Base-by-base conservation (phyloP, 2,888 invertebrate genomes). In the Chelonus formosanus region DNA sequence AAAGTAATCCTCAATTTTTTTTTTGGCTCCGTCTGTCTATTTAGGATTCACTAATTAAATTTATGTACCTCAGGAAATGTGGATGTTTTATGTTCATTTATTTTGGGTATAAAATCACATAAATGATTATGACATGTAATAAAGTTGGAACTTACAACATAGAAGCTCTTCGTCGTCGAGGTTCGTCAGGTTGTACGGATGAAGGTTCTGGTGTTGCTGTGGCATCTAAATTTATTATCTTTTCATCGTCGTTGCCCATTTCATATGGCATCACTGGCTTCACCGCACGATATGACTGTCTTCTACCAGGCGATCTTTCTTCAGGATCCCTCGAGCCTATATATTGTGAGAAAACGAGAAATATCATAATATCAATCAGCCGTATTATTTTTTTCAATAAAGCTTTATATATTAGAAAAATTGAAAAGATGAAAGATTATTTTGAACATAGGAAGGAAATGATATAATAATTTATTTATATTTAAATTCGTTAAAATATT, bases 121-220 rank as follows among this genome's bases (percentile, higher is more conserved):
- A 6, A 40, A 40, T 5, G 4, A 40, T 40, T 40, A 40, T 40
- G 6, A 6, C 40, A 40, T 40, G 6, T 5, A 40, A 40, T 3
- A 47, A 45, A 60, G 36, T 35, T 56, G 34, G 59, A 67, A 89
- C 93, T 90, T 85, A 95, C 94, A 94, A 85, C 82, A 94, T 93
- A 52, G 94, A 94, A 70, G 93, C 93, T 63, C 94, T 88, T 76
- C 95, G 89, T 70, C 93, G 87, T 20, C 20, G 20, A 20, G 54
- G 88, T 67, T 92, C 94, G 69, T 91, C 92, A 67, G 91, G 88
- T 84, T 90, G 76, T 84, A 89, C 48, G 86, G 87, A 62, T 84
- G 86, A 58, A 67, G 71, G 74, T 35, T 86, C 73, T 89, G 88
- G 83, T 89, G 91, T 5, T 88, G 91, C 60, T 89, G 89, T 65